phyloP scores from a whole-genome alignment of 2,113 vertebrate species.

The Rhombomys opimus region DNA sequence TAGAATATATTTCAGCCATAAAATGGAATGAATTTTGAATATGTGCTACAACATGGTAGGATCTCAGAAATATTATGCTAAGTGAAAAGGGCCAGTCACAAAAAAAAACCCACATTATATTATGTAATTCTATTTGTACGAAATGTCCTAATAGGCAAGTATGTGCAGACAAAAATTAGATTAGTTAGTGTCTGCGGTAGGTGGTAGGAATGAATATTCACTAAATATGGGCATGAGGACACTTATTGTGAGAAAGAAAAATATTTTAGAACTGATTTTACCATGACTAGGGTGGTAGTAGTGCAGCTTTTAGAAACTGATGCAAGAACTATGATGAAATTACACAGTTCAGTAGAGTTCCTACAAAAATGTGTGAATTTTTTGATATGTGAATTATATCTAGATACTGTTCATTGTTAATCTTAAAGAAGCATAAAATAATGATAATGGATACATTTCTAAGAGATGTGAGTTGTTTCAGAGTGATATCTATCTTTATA shows the following conservation, averaged over 20 bases:
- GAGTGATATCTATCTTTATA: constrained; percentile 16
- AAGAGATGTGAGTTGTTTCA: constrained; percentile 28
- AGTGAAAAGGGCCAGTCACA: constrained; percentile 41
- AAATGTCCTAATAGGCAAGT: constrained; percentile 56
- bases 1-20: constrained; percentile 59
- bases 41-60: background rate
- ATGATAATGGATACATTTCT: constrained; percentile 46
- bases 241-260: constrained; percentile 10
- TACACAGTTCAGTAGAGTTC: constrained; percentile 41
- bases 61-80: constrained; percentile 39
- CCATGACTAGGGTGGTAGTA: background rate
- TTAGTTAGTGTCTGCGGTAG: background rate
- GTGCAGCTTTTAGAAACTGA: constrained; percentile 31
- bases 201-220: constrained; percentile 17
- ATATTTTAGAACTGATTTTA: constrained; percentile 54
- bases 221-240: constrained; percentile 28
- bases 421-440: background rate
- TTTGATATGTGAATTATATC: background rate
- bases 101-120: constrained; percentile 9
- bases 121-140: constrained; percentile 52
- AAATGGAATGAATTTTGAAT: constrained; percentile 57
- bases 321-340: constrained; percentile 40
- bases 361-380: constrained; percentile 42
- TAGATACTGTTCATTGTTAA: constrained; percentile 3
- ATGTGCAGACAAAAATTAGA: constrained; percentile 50